Base-by-base conservation (phyloP, 2,113 vertebrate genomes). In the Acanthochromis polyacanthus region DNA sequence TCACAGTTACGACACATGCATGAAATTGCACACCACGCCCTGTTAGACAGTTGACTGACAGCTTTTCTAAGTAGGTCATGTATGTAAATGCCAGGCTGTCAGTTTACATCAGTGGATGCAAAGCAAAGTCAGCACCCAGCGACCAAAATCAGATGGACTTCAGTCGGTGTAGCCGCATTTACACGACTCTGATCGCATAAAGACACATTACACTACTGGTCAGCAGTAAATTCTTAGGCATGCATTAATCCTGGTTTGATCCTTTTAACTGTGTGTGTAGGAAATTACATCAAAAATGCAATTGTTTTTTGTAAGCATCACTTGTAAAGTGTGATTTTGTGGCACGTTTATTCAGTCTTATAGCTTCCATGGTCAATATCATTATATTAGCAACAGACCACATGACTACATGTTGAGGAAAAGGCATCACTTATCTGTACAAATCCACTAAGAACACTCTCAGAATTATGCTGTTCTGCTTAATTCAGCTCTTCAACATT, bases 51-150 rank as follows among this genome's bases (percentile, higher is more conserved):
- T 50, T 92, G 90, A 94, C 68, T 89, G 93, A 92, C 86, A 88
- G 81, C 74, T 90, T 87, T 77, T 83, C 77, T 90, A 92, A 92
- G 77, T 92, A 91, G 89, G 88, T 92, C 92, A 89, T 88, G 87
- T 88, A 86, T 89, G 84, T 84, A 93, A 93, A 94, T 93, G 85
- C 86, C 92, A 93, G 88, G 61, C 87, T 91, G 91, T 93, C 92
- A 85, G 83, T 91, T 93, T 88, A 81, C 77, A 92, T 93, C 88
- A 90, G 32, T 74, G 60, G 83, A 88, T 70, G 43, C 85, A 69
- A 77, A 81, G 77, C 81, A 82, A 82, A 88, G 77, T 92, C 87
- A 83, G 87, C 79, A 80, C 59, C 62, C 64, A 73, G 82, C 70
- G 80, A 86, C 80, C 65, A 81, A 72, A 90, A 77, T 87, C 81